Evolutionary conservation across 2,888 invertebrate species (phyloP), one percentile per base, ranked within the genome.

Genomic region (Meliscaeva auricollis): DNA sequence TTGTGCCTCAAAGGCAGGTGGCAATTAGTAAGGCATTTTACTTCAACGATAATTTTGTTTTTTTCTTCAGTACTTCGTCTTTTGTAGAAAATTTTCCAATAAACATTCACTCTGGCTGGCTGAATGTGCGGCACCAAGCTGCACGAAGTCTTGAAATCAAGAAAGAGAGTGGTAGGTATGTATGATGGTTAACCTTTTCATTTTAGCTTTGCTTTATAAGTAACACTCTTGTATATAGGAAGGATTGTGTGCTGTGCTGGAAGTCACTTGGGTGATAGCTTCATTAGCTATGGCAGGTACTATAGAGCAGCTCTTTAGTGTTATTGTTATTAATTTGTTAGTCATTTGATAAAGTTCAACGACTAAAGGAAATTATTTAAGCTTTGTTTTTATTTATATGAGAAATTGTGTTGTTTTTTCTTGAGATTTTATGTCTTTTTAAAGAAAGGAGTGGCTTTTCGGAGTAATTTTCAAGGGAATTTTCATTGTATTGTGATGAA

Each of bases 21-120:
- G 84, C 84, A 84, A 84, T 84, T 84, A 84, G 80, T 58, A 32
- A 80, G 75, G 66, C 80, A 84, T 84, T 75, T 80, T 72, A 26
- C 50, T 41, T 52, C 30, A 35, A 73, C 58, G 52, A 62, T 82
- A 60, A 64, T 78, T 78, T 83, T 83, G 64, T 64, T 64, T 32
- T 4, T 46, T 32, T 46, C 8, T 48, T n/a, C 20, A 41, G 41
- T n/a, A n/a, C n/a, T n/a, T n/a, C n/a, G n/a, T n/a, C 56, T 7
- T 58, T 58, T 58, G 13, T 38, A 41, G 60, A n/a, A 41, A 76
- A 76, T 78, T 74, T 74, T 84, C 74, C 58, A 62, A 68, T 68
- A 75, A 80, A 80, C 84, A 80, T 84, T 84, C 84, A 84, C 84
- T 80, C 17, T 50, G 41, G 17, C 5, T 5, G 8, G 11, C 15